Conservation (phyloP, 2,113 vertebrate species). For the Ovis aries region DNA sequence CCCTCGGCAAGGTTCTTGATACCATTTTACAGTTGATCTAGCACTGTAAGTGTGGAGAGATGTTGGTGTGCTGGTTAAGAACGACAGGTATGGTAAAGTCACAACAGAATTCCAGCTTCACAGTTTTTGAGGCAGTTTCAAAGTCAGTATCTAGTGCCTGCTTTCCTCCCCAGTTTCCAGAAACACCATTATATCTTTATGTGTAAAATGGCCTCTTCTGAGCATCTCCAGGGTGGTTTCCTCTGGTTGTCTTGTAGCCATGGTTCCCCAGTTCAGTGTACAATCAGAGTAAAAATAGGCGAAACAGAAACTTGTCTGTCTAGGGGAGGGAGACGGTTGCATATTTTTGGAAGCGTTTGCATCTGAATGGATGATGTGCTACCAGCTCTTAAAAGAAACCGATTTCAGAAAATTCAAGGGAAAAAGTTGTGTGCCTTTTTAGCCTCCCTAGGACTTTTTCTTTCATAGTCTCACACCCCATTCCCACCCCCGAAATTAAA, state of each 20-base stretch:
- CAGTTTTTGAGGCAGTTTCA: not conserved
- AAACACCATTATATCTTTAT: not conserved
- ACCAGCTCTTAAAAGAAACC: not conserved
- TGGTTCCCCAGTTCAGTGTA: not conserved
- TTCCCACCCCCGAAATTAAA: not conserved
- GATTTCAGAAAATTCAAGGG: not conserved
- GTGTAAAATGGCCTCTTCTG: not conserved
- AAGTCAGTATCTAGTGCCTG: not conserved
- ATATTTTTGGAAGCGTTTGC: not conserved
- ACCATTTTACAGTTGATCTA: not conserved
- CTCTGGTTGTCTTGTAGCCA: not conserved
- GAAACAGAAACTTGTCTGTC: not conserved
- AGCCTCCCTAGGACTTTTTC: not conserved
- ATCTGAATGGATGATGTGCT: not conserved
- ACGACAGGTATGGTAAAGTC: not conserved
- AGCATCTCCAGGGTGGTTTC: not conserved
- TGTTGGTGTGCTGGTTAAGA: not conserved
- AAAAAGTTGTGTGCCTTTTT: not conserved
- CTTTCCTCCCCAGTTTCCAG: not conserved
- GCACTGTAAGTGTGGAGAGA: rapidly evolving
- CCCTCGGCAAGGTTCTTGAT: not conserved
- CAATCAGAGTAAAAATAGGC: not conserved
- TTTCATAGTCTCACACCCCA: not conserved
- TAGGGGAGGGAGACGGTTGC: not conserved
- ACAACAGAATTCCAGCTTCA: not conserved